Conservation (phyloP, 1,140 invertebrate genomes). For the Drosophila rhopaloa region DNA sequence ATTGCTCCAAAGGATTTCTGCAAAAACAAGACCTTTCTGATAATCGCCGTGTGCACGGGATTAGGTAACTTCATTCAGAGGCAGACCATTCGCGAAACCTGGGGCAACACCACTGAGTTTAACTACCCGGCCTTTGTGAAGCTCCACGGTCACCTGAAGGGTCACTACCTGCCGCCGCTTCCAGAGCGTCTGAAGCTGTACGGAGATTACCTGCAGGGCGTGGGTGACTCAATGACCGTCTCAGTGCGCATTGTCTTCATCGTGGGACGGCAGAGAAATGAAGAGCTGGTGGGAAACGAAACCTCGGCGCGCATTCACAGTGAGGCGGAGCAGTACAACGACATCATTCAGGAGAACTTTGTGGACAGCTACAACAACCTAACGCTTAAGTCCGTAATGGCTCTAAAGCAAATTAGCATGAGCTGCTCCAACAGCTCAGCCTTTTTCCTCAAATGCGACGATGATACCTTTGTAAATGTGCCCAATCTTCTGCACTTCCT, state of each 20-base stretch:
- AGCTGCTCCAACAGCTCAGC: conserved; percentile 87
- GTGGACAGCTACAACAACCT: conserved; percentile 96
- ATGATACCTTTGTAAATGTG: conserved; percentile 93
- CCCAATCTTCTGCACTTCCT: conserved; percentile 86
- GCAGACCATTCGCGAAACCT: conserved; percentile 91
- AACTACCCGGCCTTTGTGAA: conserved; percentile 85
- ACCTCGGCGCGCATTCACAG: conserved; percentile 58
- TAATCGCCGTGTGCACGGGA: conserved; percentile 91
- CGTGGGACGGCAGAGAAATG: conserved; percentile 53
- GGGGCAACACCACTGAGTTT: conserved; percentile 88
- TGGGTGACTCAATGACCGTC: conserved; percentile 25
- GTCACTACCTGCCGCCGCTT: conserved; percentile 55
- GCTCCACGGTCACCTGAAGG: conserved; percentile 64
- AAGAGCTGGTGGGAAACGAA: conserved; percentile 65
- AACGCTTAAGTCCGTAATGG: conserved; percentile 94
- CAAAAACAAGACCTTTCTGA: conserved; percentile 86
- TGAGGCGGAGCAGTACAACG: conserved; percentile 85
- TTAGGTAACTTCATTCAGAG: conserved; percentile 88
- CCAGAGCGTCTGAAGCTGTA: conserved; percentile 49
- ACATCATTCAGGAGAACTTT: conserved; percentile 96
- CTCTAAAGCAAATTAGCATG: conserved; percentile 91
- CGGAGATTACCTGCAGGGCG: conserved; percentile 50
- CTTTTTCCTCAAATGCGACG: conserved; percentile 93
- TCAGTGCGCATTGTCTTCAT: conserved; percentile 71
- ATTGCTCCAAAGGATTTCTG: conserved; percentile 88